Evolutionary conservation across 2,888 invertebrate species (phyloP), one percentile per base, ranked within the genome.

Genomic region (Zygaena filipendulae): DNA sequence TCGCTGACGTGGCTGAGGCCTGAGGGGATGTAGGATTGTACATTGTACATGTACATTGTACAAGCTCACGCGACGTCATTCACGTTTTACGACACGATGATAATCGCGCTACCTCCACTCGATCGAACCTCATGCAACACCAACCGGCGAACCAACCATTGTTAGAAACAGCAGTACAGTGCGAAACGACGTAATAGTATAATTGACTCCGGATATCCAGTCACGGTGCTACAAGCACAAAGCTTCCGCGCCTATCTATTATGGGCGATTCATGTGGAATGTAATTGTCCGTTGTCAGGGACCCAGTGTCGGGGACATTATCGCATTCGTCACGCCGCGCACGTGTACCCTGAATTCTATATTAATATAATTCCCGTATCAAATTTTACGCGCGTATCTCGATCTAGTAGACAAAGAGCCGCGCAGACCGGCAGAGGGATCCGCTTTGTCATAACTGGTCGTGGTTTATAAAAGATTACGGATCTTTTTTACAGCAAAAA

Each of bases 341-440:
- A 79, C 79, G 79, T 79, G 79, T 72, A 58, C 63, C 59, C 58
- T 62, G 58, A 61, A 72, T 70, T n/a, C 16, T 45, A 74, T 72
- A 77, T 75, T 77, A 72, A 70, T 74, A 74, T 77, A 71, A 77
- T 77, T 75, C 75, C 75, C 75, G 77, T 74, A 74, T 77, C 75
- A 66, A 79, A 79, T 79, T 75, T 67, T 70, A 72, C 68, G 62
- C 74, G 66, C 62, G 66, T 77, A 77, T 75, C 77, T 69, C 63
- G 79, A 75, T 75, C 62, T 70, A 59, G 62, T 61, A 74, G 72
- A 77, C 75, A 77, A 75, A 74, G 70, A 49, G 50, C 52, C 38
- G 43, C 43, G 48, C 49, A 43, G 56, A 58, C 57, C 63, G 67
- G 62, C 61, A 57, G 57, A 55, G 59, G 64, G 69, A 63, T 60